Base-by-base conservation (phyloP, 2,797 vertebrate genomes). In the Fistularia tabacaria region DNA sequence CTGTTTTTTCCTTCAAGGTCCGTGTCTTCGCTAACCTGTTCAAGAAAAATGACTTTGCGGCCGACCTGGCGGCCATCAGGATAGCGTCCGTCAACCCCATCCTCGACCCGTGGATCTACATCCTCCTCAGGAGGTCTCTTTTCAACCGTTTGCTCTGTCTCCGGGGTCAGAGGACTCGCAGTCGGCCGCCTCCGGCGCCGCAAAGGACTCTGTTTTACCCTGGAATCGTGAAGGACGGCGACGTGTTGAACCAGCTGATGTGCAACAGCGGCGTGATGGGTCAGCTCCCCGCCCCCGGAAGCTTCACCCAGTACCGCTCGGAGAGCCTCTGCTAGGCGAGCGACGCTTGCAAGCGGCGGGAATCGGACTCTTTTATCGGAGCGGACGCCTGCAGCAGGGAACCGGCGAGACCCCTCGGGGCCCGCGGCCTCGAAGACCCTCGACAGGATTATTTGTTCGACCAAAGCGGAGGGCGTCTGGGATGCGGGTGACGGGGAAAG, bases 21-120 rank as follows among this genome's bases (percentile, higher is more conserved):
- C 91, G 94, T 36, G 91, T 98, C 58, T 98, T 98, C 0, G 81
- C 93, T 62, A 98, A 98, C 79, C 88, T 92, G 68, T 92, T 83
- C 84, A 70, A 51, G 36, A 13, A 81, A 51, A 3, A 86, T 69
- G 60, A 98, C 92, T 58, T 88, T 78, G 3, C 9, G 12, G 82
- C 82, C 3, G 95, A 99, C 66, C 79, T 97, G 66, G 76, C 92
- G 58, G 96, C 97, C 49, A 98, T 99, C 80, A 91, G 96, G 10
- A 94, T 95, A 1, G 97, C 97, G 7, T 83, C 96, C 0, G 90
- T 94, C 38, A 99, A 99, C 81, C 94, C 96, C 60, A 99, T 99
- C 74, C 89, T 99, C 14, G 96, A 99, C 76, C 97, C 97, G 0
- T 99, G 97, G 97, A 89, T 98, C 73, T 99, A 99, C 73, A 99